A percentile compares a stretch with the other conserved stretches of the same genome.
Evolutionary conservation across 2,797 vertebrate genomes (phyloP).

Genomic region (Epinephelus malabaricus): DNA sequence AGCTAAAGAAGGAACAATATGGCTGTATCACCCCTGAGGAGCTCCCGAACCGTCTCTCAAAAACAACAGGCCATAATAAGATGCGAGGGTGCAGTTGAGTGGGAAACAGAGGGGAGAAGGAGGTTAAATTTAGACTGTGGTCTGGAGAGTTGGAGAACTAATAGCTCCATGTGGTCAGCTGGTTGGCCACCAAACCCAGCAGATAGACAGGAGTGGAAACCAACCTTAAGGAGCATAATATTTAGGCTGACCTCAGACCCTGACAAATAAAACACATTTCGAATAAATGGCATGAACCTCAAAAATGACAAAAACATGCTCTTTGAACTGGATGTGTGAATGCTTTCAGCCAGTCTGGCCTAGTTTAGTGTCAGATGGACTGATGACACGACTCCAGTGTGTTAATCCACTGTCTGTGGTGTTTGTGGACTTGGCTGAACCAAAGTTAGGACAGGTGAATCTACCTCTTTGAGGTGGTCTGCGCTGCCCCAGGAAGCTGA

Average conservation of each 20-base stretch:
- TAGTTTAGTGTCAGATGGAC: background rate
- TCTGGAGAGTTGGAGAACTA: constrained; percentile 68
- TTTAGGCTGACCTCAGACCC: constrained; percentile 74
- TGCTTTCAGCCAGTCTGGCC: constrained; percentile 11
- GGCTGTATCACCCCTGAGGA: constrained; percentile 46
- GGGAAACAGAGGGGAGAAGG: constrained; percentile 58
- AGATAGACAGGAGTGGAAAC: constrained; percentile 71
- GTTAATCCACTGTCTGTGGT: background rate
- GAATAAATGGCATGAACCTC: constrained; percentile 59
- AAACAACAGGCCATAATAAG: constrained; percentile 75
- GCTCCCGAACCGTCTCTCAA: constrained; percentile 46
- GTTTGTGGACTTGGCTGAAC: background rate
- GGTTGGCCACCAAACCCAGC: constrained; percentile 63
- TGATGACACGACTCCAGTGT: background rate
- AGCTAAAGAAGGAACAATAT: constrained; percentile 48
- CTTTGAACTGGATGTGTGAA: constrained; percentile 17
- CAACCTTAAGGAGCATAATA: constrained; percentile 62
- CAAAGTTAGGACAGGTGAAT: constrained; percentile 17
- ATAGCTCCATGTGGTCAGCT: constrained; percentile 72
- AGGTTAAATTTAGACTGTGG: constrained; percentile 80
- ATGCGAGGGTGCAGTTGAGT: constrained; percentile 61
- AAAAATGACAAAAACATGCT: constrained; percentile 61
- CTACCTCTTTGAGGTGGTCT: constrained; percentile 97
- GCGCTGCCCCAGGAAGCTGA: constrained; percentile 97
- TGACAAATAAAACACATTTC: constrained; percentile 72